Evolutionary conservation across 2,113 vertebrate genomes (phyloP).

Genomic region (Actenoides hombroni): DNA sequence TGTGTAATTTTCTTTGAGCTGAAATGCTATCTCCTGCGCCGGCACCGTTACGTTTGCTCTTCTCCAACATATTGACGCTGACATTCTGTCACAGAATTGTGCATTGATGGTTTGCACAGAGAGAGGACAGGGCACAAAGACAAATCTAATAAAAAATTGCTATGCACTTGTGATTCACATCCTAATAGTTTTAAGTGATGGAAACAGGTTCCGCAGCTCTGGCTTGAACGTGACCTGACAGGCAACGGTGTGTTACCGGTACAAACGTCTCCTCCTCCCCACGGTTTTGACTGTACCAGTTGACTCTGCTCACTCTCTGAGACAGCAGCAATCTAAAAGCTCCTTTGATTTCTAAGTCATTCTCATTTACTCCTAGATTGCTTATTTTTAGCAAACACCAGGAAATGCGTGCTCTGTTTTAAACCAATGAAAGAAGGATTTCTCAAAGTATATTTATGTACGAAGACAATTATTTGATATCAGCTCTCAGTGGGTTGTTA

Average conservation of each 20-base stretch:
- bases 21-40: background rate
- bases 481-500: background rate
- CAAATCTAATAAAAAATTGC: background rate
- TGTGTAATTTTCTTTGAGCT: slow-evolving; percentile 53
- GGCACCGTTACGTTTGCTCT: background rate
- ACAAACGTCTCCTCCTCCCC: background rate
- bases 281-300: fast-evolving
- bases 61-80: background rate
- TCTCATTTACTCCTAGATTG: background rate
- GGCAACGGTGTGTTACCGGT: fast-evolving
- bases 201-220: background rate
- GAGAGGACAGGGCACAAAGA: background rate
- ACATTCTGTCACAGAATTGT: background rate
- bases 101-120: background rate
- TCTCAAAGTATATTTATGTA: background rate
- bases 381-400: background rate
- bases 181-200: background rate
- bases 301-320: background rate
- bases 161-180: background rate
- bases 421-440: background rate
- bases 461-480: background rate
- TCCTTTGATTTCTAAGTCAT: background rate
- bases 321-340: background rate
- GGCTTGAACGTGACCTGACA: fast-evolving
- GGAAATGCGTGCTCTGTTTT: background rate